Percentiles rank a stretch among this genome's conserved stretches.
Conservation (phyloP, 2,797 vertebrate species). For the Platyrinchus mystaceus region DNA sequence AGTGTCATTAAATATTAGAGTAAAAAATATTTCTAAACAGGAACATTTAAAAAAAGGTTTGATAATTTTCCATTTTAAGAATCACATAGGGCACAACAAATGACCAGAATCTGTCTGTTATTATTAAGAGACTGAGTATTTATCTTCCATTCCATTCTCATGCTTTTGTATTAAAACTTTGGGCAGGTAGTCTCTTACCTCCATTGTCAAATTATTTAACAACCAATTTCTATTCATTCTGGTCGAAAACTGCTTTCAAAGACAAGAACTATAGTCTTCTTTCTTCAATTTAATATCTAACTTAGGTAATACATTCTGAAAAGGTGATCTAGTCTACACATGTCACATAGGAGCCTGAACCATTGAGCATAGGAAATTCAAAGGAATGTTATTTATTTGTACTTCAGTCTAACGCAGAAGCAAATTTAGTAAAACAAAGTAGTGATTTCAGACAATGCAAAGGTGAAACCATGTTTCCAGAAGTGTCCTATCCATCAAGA, state of each 20-base stretch:
- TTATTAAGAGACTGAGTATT: not conserved
- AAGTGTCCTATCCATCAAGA: not conserved
- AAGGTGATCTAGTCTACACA: not conserved
- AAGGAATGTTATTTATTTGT: not conserved
- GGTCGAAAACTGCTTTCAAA: not conserved
- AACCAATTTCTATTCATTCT: not conserved
- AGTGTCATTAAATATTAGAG: not conserved
- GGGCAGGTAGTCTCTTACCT: not conserved
- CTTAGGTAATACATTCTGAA: not conserved
- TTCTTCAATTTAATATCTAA: not conserved
- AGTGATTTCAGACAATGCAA: not conserved
- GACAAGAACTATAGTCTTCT: not conserved
- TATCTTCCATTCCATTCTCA: not conserved
- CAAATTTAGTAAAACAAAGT: not conserved
- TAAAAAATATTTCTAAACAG: not conserved
- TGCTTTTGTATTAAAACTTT: not conserved
- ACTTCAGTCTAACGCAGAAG: not conserved
- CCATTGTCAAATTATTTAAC: not conserved
- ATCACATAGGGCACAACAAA: not conserved
- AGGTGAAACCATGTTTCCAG: not conserved
- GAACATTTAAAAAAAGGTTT: not conserved
- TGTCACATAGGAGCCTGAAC: not conserved
- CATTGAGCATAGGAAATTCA: not conserved
- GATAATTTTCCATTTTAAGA: not conserved
- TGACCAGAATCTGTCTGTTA: not conserved